Evolutionary conservation across 2,888 invertebrate species (phyloP), one percentile per base, ranked within the genome.

Genomic region (Meganola albula): DNA sequence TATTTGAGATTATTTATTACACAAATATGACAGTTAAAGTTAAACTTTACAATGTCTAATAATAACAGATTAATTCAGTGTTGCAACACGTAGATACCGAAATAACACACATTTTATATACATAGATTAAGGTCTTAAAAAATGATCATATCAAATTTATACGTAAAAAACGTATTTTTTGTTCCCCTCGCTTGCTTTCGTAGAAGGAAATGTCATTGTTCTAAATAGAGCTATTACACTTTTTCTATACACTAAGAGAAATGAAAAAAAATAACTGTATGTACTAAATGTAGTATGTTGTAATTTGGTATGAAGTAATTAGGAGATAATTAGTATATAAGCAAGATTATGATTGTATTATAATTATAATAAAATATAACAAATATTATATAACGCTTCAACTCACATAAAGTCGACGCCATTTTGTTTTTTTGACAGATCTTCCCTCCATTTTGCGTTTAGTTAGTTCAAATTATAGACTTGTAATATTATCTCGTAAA

Each of bases 141-240:
- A 76, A 68, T 69, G 73, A 82, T 84, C 84, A 84, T 84, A 84
- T 84, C 84, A 84, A 79, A 71, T 77, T 80, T 80, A 84, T 83
- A 84, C 84, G 84, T 84, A 84, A 80, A 68, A 52, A 58, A 37
- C 34, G 62, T 38, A 48, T 64, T 68, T 62, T 7, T n/a, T 48
- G 43, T 40, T 50, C 53, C 52, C 59, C 63, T 63, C 70, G 77
- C 77, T 75, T 75, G 77, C 78, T 78, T 76, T 70, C 53, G 59
- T 66, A 72, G 71, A 51, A 53, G 53, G 53, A 56, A 58, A 58
- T 43, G 53, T 57, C 57, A 51, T 59, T 52, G 50, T 59, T 60
- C 54, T 58, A 44, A 44, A 55, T 58, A 57, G 53, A 48, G 61
- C 63, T 65, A 65, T 69, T 62, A 44, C 35, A 43, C 52, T 53